Conservation (phyloP, 2,888 invertebrate genomes). For the Ichneumoninae sp. region DNA sequence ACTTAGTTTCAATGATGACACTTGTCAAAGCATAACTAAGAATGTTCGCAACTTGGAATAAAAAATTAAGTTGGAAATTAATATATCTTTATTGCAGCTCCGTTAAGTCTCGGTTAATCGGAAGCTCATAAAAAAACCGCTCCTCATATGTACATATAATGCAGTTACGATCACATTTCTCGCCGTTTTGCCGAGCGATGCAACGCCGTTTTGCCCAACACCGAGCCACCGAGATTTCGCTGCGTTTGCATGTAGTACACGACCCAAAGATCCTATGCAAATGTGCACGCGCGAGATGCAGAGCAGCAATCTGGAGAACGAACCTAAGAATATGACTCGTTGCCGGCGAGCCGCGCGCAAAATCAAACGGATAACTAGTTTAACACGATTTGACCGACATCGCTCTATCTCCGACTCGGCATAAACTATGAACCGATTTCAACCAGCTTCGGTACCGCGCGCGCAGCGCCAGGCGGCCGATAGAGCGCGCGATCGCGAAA, state of each 20-base stretch:
- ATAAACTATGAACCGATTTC: slow-evolving; percentile 53
- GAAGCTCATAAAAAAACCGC: too few species aligned
- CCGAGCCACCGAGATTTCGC: neutral
- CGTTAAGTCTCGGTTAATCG: too few species aligned
- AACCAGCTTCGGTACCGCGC: neutral
- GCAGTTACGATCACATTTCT: too few species aligned
- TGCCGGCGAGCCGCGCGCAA: slow-evolving; percentile 12
- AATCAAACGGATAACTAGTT: slow-evolving; percentile 58
- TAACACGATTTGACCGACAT: slow-evolving; percentile 62
- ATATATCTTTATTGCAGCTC: too few species aligned
- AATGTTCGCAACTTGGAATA: too few species aligned
- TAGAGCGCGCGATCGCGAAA: neutral
- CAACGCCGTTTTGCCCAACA: neutral
- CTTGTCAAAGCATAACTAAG: too few species aligned
- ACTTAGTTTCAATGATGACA: too few species aligned
- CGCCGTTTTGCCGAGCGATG: slow-evolving; percentile 8
- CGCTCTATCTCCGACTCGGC: slow-evolving; percentile 45
- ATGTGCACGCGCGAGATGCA: slow-evolving; percentile 19
- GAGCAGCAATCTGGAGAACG: slow-evolving; percentile 34
- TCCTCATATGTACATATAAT: too few species aligned
- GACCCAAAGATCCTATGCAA: slow-evolving; percentile 15
- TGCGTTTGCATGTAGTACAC: neutral
- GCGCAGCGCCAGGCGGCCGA: neutral
- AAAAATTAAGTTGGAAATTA: too few species aligned
- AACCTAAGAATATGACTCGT: slow-evolving; percentile 49